Base-by-base conservation (phyloP, 2,113 vertebrate genomes). In the Eolophus roseicapilla region DNA sequence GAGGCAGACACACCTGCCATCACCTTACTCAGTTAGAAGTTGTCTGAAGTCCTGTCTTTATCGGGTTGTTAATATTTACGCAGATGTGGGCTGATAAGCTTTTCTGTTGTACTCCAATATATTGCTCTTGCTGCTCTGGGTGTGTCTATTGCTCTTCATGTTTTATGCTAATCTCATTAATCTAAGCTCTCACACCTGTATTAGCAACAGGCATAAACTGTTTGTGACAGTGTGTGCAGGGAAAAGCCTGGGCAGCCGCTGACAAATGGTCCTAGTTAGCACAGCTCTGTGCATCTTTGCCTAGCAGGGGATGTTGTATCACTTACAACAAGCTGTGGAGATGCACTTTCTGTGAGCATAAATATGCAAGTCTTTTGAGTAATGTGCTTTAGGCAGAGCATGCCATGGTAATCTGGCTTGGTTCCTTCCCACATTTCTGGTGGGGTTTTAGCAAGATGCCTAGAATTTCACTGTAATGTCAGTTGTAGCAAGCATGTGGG, bases 221-320 rank as follows among this genome's bases (percentile, higher is more conserved):
- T 7, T 95, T 78, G 60, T 86, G 81, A 88, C 69, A 59, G 84
- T 62, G 63, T 37, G 87, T 1, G 2, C 57, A 71, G 70, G 63
- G 68, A 80, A 39, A 50, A 8, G 14, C 76, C 69, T 63, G 89
- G 76, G 44, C 44, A 76, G 37, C 76, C 23, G 3, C 33, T 97
- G 92, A 92, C 59, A 87, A 96, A 97, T 70, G 86, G 28, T 79
- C 53, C 76, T 82, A 84, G 95, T 97, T 88, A 94, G 44, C 64
- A 49, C n/a, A n/a, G 47, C 81, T 95, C 24, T 91, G 77, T 74
- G 89, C 92, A 90, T 82, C 85, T 85, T 55, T 92, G 68, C 75
- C 85, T 84, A 62, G 85, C 82, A 82, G 92, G 85, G 86, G 50
- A 60, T n/a, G 60, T 82, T 55, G 41, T 83, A 75, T 91, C 87